Evolutionary conservation across 2,888 invertebrate species (phyloP).

Genomic region (Caenorhabditis drosophilae): DNA sequence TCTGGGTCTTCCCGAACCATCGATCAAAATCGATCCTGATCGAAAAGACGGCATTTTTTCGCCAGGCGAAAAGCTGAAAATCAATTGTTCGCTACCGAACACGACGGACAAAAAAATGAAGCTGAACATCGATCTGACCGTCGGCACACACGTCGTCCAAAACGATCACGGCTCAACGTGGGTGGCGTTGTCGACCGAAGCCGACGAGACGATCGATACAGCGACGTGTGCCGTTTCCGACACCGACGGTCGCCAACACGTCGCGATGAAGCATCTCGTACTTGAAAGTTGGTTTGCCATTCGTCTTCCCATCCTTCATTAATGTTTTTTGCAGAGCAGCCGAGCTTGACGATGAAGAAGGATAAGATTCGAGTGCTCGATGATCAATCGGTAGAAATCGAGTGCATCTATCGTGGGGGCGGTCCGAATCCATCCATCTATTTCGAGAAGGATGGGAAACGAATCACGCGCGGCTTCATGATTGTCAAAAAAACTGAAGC

Average conservation of each 20-base stretch:
- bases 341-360: slow-evolving; percentile 28
- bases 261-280: slow-evolving; percentile 43
- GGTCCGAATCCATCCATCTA: slow-evolving; percentile 14
- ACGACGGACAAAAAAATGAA: slow-evolving; percentile 15
- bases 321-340: background rate
- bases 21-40: slow-evolving; percentile 35
- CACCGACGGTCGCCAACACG: slow-evolving; percentile 52
- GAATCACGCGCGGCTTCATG: slow-evolving; percentile 16
- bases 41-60: slow-evolving; percentile 31
- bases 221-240: slow-evolving; percentile 48
- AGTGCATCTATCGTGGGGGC: slow-evolving; percentile 43
- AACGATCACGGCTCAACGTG: slow-evolving; percentile 44
- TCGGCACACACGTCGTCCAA: slow-evolving; percentile 30
- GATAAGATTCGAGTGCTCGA: slow-evolving; percentile 40
- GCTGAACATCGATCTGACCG: slow-evolving; percentile 43
- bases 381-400: slow-evolving; percentile 44
- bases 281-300: slow-evolving; percentile 19
- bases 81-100: slow-evolving; percentile 39
- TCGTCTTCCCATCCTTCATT: background rate
- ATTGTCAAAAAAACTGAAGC: slow-evolving; percentile 25
- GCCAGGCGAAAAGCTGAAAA: slow-evolving; percentile 34
- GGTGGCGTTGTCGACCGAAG: slow-evolving; percentile 34
- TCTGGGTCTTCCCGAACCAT: slow-evolving; percentile 49
- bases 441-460: slow-evolving; percentile 42
- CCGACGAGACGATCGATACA: slow-evolving; percentile 45